Conservation (phyloP, 2,888 invertebrate genomes). For the Dicroscelio sp. region DNA sequence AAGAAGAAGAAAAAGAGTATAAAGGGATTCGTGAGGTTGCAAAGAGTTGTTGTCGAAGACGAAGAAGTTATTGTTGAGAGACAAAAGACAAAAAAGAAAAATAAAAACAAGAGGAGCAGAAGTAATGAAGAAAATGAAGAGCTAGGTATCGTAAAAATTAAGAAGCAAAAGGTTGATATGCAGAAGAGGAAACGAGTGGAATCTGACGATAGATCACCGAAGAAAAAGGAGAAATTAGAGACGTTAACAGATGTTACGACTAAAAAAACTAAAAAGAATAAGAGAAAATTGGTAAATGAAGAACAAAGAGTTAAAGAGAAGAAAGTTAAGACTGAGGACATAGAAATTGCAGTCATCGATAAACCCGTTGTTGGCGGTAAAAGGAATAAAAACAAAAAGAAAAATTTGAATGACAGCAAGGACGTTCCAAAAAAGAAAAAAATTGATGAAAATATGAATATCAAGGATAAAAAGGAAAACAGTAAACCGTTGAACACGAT, state of each 20-base stretch:
- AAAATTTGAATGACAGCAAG: neutral
- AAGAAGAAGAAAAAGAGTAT: slow-evolving; percentile 75
- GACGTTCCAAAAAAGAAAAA: neutral
- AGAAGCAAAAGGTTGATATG: slow-evolving; percentile 11
- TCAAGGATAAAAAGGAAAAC: neutral
- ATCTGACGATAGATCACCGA: neutral
- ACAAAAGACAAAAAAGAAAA: slow-evolving; percentile 11
- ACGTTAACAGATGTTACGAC: neutral
- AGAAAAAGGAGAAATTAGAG: slow-evolving; percentile 57
- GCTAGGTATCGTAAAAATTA: no score
- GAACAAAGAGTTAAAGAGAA: neutral
- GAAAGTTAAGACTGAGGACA: neutral
- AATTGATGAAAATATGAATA: slow-evolving; percentile 28
- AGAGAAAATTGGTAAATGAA: neutral
- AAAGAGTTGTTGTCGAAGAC: slow-evolving; percentile 53
- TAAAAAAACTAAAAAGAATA: neutral
- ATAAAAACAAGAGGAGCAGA: slow-evolving; percentile 41
- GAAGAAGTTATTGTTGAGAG: slow-evolving; percentile 37
- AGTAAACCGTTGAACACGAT: no score
- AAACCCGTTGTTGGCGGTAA: no score
- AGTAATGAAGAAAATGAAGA: neutral
- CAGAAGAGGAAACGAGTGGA: slow-evolving; percentile 17
- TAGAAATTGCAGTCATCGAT: neutral
- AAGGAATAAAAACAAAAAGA: neutral
- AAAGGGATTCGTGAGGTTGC: slow-evolving; percentile 12